Evolutionary conservation across 1,140 invertebrate genomes (phyloP), one percentile per base, ranked within the genome.

Genomic region (Eurosta solidaginis): DNA sequence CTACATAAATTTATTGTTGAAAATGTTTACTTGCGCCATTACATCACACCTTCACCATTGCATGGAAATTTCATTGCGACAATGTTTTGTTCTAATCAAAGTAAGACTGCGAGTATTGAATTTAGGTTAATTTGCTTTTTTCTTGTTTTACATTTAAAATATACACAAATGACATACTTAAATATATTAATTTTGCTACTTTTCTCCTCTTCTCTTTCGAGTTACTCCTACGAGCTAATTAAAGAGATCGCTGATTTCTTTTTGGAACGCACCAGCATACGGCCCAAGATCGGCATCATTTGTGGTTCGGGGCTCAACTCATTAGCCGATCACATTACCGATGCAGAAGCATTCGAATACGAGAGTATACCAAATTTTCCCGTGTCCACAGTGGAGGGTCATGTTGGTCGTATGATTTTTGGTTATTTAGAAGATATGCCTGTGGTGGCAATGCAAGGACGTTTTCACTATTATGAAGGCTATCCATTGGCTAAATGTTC

Each of bases 381-480:
- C 0, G 89, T 93, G 17, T 97, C 95, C 76, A 95, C 94, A 74
- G 97, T 98, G 1, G 91, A 93, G 82, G 97, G 97, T 1, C 97
- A 99, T 88, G 92, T 91, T 20, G 97, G 97, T 10, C 91, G 92
- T 81, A 90, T 99, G 82, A 95, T 98, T 5, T 96, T 98, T 83
- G 97, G 97, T n/a, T 89, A 91, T 54, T 87, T 98, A 2, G 89
- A 91, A 29, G 92, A 92, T 4, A 92, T 95, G 6, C 91, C 92
- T 1, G 93, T 97, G 0, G 93, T 99, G 82, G 95, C 96, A 81
- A 98, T 99, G 97, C 96, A 99, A 85, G 97, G 97, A 33, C 90
- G 97, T 75, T 97, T 98, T 88, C 97, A 99, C 88, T 93, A 95
- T 81, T 99, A 98, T 85, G 97, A 99, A 89, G 97, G 97, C 74